These are phyloP conservation scores for Drosophila miranda DNA, from an alignment of 1,140 invertebrate genomes.

Conservation along the genomic window DNA sequence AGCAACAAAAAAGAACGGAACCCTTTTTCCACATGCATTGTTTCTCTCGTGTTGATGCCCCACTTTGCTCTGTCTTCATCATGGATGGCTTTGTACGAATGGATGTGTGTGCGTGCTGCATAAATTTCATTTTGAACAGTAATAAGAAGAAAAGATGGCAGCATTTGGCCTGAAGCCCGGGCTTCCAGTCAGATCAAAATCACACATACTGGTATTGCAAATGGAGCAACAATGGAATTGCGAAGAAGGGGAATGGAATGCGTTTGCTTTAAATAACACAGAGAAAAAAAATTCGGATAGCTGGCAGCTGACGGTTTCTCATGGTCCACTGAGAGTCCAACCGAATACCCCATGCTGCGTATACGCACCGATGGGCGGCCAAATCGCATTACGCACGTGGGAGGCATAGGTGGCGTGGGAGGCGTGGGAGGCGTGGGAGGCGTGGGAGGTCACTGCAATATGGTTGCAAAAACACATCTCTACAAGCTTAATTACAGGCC, in stretches of 20 bases:
- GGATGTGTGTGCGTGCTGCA: slow-evolving; percentile 31
- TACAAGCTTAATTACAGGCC: slow-evolving; percentile 30
- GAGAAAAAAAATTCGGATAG: slow-evolving; percentile 12
- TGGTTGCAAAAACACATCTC: slow-evolving; percentile 5
- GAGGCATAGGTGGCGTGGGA: background rate
- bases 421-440: background rate
- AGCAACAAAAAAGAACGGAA: slow-evolving; percentile 25
- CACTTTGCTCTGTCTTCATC: slow-evolving; percentile 43
- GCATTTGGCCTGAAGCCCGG: slow-evolving; percentile 56
- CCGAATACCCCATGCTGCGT: slow-evolving; percentile 27
- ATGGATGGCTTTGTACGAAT: background rate
- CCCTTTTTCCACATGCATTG: slow-evolving; percentile 57
- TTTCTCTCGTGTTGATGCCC: slow-evolving; percentile 57
- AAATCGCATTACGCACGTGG: slow-evolving; percentile 54
- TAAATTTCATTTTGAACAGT: slow-evolving; percentile 68
- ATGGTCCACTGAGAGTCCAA: background rate
- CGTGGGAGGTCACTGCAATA: slow-evolving; percentile 18
- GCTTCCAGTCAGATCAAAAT: slow-evolving; percentile 54
- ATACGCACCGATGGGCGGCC: slow-evolving; percentile 57
- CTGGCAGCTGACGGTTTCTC: slow-evolving; percentile 15
- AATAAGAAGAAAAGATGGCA: slow-evolving; percentile 76
- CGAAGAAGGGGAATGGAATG: background rate
- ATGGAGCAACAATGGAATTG: slow-evolving; percentile 33
- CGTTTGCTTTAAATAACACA: slow-evolving; percentile 21
- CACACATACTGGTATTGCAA: slow-evolving; percentile 17